A percentile compares a stretch with the other conserved stretches of the same genome.
Conservation (phyloP, 2,113 vertebrate species). For the Camelus dromedarius region DNA sequence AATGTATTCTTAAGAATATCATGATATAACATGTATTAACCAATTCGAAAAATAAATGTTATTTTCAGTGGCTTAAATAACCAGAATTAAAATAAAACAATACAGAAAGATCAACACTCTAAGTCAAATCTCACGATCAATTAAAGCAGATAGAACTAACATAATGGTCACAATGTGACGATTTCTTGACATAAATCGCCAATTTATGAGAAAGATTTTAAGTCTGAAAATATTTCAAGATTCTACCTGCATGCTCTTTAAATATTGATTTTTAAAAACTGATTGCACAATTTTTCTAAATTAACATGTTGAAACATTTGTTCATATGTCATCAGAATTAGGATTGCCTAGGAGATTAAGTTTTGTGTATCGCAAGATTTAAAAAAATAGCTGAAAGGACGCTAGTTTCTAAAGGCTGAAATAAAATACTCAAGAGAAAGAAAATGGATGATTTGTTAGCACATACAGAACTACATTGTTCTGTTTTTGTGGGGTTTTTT, state of each 20-base stretch:
- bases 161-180: not conserved
- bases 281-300: not conserved
- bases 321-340: not conserved
- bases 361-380: not conserved
- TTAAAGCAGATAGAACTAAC: not conserved
- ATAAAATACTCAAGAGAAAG: constrained; percentile 41
- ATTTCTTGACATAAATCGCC: not conserved
- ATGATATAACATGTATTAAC: not conserved
- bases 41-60: not conserved
- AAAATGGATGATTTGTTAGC: constrained; percentile 64
- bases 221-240: constrained; percentile 26
- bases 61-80: not conserved
- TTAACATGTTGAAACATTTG: constrained; percentile 27
- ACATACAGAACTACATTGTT: constrained; percentile 44
- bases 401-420: constrained; percentile 68
- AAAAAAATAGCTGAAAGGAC: constrained; percentile 51
- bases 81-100: constrained; percentile 9
- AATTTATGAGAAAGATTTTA: not conserved
- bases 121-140: not conserved
- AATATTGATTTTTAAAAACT: not conserved
- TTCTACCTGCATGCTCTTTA: not conserved
- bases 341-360: not conserved
- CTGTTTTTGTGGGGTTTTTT: not conserved
- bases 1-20: not conserved
- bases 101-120: not conserved